These are phyloP conservation scores for Spilogale gracilis DNA, from an alignment of 2,113 vertebrate species.

Conservation along the genomic window DNA sequence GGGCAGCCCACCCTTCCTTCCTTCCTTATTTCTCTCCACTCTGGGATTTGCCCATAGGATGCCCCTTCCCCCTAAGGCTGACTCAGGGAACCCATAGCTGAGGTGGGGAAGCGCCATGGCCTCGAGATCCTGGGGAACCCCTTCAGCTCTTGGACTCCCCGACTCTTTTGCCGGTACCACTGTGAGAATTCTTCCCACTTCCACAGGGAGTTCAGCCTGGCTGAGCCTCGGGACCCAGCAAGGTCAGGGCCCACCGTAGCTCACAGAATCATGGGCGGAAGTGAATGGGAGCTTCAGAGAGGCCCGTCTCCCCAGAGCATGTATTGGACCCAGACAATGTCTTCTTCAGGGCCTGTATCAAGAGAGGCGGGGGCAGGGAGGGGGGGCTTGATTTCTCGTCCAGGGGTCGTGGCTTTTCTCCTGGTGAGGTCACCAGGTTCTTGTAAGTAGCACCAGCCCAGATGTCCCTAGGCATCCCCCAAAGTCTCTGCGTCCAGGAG, in stretches of 20 bases:
- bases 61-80: background rate
- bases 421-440: background rate
- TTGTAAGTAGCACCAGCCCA: background rate
- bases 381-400: background rate
- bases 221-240: background rate
- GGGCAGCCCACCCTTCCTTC: background rate
- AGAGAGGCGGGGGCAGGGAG: background rate
- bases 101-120: background rate
- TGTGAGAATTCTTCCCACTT: background rate
- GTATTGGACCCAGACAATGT: fast-evolving
- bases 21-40: background rate
- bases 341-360: background rate
- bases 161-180: background rate
- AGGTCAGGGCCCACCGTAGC: background rate
- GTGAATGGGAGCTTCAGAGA: background rate
- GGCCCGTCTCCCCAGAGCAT: background rate
- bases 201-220: background rate
- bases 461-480: background rate
- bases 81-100: background rate
- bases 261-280: background rate
- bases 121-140: background rate
- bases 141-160: too few relatives aligned
- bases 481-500: background rate
- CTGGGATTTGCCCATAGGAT: background rate
- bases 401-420: background rate